phyloP scores from a whole-genome alignment of 2,113 vertebrate species.

The Forbesichthys papilliferus region DNA sequence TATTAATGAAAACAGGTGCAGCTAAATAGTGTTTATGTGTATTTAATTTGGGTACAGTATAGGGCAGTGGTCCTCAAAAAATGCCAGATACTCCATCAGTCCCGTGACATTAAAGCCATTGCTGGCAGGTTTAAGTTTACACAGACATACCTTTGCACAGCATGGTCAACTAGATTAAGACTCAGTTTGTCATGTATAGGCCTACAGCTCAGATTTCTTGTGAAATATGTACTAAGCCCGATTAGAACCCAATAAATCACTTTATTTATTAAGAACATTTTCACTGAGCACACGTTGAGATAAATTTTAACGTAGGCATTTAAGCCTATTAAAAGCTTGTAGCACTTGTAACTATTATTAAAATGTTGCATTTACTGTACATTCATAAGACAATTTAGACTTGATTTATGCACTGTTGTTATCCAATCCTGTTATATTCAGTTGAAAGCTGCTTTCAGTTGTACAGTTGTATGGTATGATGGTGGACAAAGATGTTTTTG shows the following conservation, averaged over 20 bases:
- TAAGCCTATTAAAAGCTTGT: no score
- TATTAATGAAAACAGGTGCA: no score
- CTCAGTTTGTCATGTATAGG: neutral
- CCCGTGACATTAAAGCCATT: neutral
- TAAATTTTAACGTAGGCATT: neutral
- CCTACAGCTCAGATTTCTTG: slow-evolving; percentile 3
- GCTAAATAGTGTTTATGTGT: no score
- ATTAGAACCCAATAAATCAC: slow-evolving; percentile 7
- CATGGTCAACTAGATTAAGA: neutral
- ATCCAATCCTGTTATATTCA: neutral
- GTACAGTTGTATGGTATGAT: neutral
- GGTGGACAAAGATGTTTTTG: neutral
- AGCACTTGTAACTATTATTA: no score
- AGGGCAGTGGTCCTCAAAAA: neutral
- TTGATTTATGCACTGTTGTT: no score
- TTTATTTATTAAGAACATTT: neutral
- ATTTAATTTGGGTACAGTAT: no score
- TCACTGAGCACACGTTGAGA: neutral
- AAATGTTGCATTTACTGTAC: no score
- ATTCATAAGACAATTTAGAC: no score
- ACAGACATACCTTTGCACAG: neutral
- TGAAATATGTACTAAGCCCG: slow-evolving; percentile 14
- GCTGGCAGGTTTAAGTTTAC: neutral
- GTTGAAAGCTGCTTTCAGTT: neutral
- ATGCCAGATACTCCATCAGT: neutral